Evolutionary conservation across 2,888 invertebrate species (phyloP).

Genomic region (Drosophila kanekoi): DNA sequence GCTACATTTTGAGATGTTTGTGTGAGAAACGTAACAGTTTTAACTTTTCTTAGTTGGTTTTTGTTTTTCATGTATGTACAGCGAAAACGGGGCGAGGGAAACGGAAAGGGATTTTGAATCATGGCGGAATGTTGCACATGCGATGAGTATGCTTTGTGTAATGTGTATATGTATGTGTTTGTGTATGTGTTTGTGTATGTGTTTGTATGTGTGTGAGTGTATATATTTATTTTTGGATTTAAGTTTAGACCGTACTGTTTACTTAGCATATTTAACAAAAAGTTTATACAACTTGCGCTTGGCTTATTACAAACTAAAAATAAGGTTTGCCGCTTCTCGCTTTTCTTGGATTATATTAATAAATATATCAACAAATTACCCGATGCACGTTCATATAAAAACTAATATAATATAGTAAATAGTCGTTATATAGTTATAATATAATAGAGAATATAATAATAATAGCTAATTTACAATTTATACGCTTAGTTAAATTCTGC

Average conservation of each 20-base stretch:
- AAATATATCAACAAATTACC: slow-evolving; percentile 76
- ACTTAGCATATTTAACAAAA: slow-evolving; percentile 75
- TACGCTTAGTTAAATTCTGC: slow-evolving; percentile 62
- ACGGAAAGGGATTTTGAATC: slow-evolving; percentile 37
- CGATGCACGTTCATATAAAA: slow-evolving; percentile 55
- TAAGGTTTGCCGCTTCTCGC: slow-evolving; percentile 24
- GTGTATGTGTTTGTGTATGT: slow-evolving; percentile 16
- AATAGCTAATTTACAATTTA: slow-evolving; percentile 57
- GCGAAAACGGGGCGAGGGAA: slow-evolving; percentile 32
- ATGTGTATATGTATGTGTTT: slow-evolving; percentile 10
- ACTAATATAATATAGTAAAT: slow-evolving; percentile 63
- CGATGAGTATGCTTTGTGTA: slow-evolving; percentile 39
- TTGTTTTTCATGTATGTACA: slow-evolving; percentile 63
- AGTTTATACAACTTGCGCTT: slow-evolving; percentile 70
- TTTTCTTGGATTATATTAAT: slow-evolving; percentile 58
- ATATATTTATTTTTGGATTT: slow-evolving; percentile 40
- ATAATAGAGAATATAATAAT: slow-evolving; percentile 47
- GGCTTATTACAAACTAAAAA: slow-evolving; percentile 70
- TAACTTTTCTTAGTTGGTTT: slow-evolving; percentile 18
- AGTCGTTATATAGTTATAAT: slow-evolving; percentile 51
- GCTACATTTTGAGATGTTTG: slow-evolving; percentile 75
- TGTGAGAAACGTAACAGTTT: slow-evolving; percentile 42
- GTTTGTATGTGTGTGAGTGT: slow-evolving; percentile 24
- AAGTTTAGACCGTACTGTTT: slow-evolving; percentile 37
- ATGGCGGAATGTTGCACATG: slow-evolving; percentile 76